Evolutionary conservation across 2,888 invertebrate species (phyloP).

Genomic region (Cinara cedri): DNA sequence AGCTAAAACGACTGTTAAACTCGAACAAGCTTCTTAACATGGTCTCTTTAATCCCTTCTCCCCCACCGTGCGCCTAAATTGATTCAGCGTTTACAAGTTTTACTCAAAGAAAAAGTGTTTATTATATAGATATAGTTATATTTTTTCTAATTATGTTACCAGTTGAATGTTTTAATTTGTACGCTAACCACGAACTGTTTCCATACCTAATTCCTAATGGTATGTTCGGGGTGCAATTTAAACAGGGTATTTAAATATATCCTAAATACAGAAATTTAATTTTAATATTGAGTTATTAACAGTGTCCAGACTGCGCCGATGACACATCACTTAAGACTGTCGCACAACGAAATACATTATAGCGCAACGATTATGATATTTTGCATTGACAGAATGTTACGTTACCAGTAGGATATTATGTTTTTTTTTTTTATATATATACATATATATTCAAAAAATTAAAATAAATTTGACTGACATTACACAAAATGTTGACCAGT

Average conservation of each 20-base stretch:
- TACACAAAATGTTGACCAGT: slow-evolving; percentile 26
- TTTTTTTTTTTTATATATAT: slow-evolving; percentile 35
- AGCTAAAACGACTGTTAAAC: slow-evolving; percentile 39
- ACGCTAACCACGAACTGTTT: slow-evolving; percentile 27
- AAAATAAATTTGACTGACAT: slow-evolving; percentile 46
- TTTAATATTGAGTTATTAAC: slow-evolving; percentile 31
- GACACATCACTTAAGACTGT: slow-evolving; percentile 51
- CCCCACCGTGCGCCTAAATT: slow-evolving; percentile 32
- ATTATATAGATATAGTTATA: background rate
- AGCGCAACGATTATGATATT: slow-evolving; percentile 47
- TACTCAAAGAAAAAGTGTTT: slow-evolving; percentile 23
- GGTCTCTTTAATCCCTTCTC: background rate
- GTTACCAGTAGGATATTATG: slow-evolving; percentile 55
- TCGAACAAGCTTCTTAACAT: slow-evolving; percentile 50
- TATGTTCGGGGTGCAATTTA: slow-evolving; percentile 38
- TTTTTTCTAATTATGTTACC: slow-evolving; percentile 54
- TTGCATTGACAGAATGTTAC: slow-evolving; percentile 41
- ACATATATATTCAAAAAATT: slow-evolving; percentile 28
- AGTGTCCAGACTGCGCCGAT: slow-evolving; percentile 35
- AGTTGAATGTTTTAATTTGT: slow-evolving; percentile 48
- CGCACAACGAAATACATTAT: slow-evolving; percentile 52
- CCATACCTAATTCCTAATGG: slow-evolving; percentile 44
- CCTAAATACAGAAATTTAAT: slow-evolving; percentile 22
- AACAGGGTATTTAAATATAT: slow-evolving; percentile 40
- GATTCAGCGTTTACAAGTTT: slow-evolving; percentile 29